Evolutionary conservation across 2,888 invertebrate species (phyloP).

Genomic region (Sympetrum striolatum): DNA sequence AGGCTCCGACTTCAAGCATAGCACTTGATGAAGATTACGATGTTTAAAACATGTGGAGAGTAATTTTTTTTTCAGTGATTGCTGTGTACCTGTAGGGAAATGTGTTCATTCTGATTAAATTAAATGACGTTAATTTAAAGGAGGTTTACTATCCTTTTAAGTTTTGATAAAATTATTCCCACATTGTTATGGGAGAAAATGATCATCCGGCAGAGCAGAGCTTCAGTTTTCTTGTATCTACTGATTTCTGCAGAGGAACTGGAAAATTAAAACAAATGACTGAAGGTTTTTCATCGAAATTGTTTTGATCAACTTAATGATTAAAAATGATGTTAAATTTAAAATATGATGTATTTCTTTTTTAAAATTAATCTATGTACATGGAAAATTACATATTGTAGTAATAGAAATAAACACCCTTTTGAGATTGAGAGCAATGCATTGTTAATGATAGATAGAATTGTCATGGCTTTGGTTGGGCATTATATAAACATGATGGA

Average conservation of each 20-base stretch:
- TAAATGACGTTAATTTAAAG: neutral
- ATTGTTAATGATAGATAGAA: constrained; percentile 13
- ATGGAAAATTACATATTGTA: constrained; percentile 31
- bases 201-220: neutral
- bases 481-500: constrained; percentile 15
- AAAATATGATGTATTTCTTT: constrained; percentile 38
- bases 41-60: constrained; percentile 54
- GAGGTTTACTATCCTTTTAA: neutral
- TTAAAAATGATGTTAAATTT: neutral
- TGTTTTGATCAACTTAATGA: neutral
- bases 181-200: neutral
- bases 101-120: constrained; percentile 29
- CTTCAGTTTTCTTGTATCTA: neutral
- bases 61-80: constrained; percentile 15
- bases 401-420: constrained; percentile 41
- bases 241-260: neutral
- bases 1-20: constrained; percentile 22
- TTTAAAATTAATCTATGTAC: constrained; percentile 32
- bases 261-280: neutral
- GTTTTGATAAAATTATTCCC: neutral
- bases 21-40: constrained; percentile 61
- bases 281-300: neutral
- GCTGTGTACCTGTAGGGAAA: constrained; percentile 18
- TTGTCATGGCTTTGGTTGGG: constrained; percentile 41
- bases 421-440: constrained; percentile 33